A percentile compares a stretch with the other conserved stretches of the same genome.
phyloP scores from a whole-genome alignment of 2,113 vertebrate species.

The Eulemur macaco region DNA sequence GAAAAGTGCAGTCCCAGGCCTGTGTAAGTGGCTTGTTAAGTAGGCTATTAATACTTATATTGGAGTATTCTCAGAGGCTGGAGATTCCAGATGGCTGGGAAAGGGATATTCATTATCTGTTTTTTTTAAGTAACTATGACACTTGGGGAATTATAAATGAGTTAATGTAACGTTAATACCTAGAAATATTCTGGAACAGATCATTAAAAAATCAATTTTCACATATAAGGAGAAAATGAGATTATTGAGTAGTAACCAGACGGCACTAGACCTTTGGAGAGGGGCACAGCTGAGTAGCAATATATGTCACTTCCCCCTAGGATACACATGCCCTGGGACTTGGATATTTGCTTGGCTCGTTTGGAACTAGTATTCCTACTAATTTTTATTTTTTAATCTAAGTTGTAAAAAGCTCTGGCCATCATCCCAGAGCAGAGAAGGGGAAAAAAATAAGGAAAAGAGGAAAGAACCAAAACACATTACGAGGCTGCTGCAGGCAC shows the following conservation, averaged over 20 bases:
- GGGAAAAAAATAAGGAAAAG: not conserved
- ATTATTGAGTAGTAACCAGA: constrained; percentile 39
- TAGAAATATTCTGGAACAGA: constrained; percentile 69
- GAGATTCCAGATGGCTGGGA: constrained; percentile 65
- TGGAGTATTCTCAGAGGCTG: not conserved
- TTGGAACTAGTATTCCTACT: constrained; percentile 65
- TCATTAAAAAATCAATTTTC: constrained; percentile 73
- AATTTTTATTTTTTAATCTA: constrained; percentile 74
- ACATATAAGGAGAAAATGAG: constrained; percentile 64
- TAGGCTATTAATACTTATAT: constrained; percentile 11
- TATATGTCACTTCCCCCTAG: not conserved
- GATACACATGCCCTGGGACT: not conserved
- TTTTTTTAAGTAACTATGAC: constrained; percentile 53
- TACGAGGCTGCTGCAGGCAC: not conserved
- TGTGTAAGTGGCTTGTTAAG: constrained; percentile 45
- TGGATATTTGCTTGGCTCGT: constrained; percentile 50
- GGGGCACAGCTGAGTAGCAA: not conserved
- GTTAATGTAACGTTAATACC: constrained; percentile 68
- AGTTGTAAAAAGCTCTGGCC: constrained; percentile 67
- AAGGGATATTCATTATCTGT: constrained; percentile 59
- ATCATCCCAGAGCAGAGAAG: constrained; percentile 59
- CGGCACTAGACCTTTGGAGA: not conserved
- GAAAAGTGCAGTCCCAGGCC: not conserved
- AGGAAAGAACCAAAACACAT: not conserved
- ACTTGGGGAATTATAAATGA: constrained; percentile 67